Percentiles rank a stretch among this genome's conserved stretches.
These are phyloP conservation scores for Fregata magnificens DNA, from an alignment of 2,113 vertebrate genomes.

Conservation along the genomic window DNA sequence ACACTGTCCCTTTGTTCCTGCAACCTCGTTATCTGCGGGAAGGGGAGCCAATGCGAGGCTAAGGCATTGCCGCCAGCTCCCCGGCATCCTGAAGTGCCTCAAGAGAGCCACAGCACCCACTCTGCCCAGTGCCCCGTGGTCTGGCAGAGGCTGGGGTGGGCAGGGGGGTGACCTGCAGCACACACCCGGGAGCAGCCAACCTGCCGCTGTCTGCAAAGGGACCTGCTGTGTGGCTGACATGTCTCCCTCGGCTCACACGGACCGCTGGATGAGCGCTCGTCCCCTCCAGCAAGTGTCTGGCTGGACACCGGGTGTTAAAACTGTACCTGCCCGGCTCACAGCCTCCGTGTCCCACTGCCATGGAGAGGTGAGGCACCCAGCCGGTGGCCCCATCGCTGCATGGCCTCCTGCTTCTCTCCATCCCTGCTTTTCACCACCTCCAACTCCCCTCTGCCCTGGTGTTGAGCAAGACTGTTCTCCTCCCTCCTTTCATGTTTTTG, in stretches of 20 bases:
- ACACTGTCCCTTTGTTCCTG: slow-evolving; percentile 43
- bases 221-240: background rate
- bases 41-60: background rate
- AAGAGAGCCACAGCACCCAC: background rate
- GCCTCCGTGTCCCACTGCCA: background rate
- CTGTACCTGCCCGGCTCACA: background rate
- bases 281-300: background rate
- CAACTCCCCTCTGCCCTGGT: background rate
- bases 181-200: background rate
- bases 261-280: fast-evolving
- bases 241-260: fast-evolving
- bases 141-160: background rate
- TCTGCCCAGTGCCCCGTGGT: background rate
- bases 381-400: fast-evolving
- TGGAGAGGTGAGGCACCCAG: background rate
- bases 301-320: background rate
- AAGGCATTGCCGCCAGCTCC: background rate
- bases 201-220: background rate
- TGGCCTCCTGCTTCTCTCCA: background rate
- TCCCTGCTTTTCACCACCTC: background rate
- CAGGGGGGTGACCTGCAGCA: background rate
- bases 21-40: background rate
- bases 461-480: background rate
- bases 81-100: fast-evolving
- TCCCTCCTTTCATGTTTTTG: background rate